phyloP scores from a whole-genome alignment of 2,888 invertebrate species.

The Panzeria rudis region DNA sequence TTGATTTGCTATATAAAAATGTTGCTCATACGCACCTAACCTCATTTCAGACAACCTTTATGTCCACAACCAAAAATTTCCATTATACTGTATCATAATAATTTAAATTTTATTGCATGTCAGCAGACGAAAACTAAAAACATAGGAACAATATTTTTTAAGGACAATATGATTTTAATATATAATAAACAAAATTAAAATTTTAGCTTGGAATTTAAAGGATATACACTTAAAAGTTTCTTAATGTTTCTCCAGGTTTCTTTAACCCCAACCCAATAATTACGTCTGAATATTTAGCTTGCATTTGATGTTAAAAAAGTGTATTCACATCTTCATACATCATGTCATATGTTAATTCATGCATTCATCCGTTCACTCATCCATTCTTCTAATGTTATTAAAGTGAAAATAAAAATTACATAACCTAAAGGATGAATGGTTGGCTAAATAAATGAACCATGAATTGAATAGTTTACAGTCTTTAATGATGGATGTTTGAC shows the following conservation, averaged over 20 bases:
- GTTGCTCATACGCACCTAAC: too few species aligned
- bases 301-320: neutral
- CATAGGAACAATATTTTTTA: too few species aligned
- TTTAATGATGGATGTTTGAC: slow-evolving; percentile 37
- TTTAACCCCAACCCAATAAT: neutral
- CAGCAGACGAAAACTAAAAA: too few species aligned
- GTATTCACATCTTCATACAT: neutral
- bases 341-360: neutral
- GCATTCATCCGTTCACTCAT: neutral
- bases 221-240: too few species aligned
- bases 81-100: too few species aligned
- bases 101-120: too few species aligned
- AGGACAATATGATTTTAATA: too few species aligned
- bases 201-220: too few species aligned
- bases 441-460: slow-evolving; percentile 51
- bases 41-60: too few species aligned
- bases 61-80: too few species aligned
- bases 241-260: neutral
- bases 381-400: neutral
- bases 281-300: neutral
- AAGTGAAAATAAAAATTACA: neutral
- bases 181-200: too few species aligned
- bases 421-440: neutral
- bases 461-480: neutral
- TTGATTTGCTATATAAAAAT: too few species aligned